Evolutionary conservation across 1,140 invertebrate genomes (phyloP), one percentile per base, ranked within the genome.

Genomic region (Chrysopa pallens): DNA sequence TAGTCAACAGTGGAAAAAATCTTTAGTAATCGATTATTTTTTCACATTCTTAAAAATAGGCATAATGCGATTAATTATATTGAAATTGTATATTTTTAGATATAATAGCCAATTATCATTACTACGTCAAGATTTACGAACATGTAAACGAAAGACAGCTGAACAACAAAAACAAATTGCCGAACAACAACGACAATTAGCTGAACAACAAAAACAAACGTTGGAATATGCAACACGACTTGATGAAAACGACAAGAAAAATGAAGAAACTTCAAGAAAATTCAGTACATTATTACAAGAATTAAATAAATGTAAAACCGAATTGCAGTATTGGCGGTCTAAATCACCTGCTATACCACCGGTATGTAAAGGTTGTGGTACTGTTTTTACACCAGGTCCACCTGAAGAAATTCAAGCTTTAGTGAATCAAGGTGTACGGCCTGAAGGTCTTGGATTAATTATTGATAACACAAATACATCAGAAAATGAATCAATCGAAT

Each of bases 191-290:
- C 86, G 84, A 53, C 77, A 74, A 41, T 62, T 78, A 17, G 69
- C 73, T 0, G 78, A 82, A 47, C 77, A 80, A 50, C 76, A 81
- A 50, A 82, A 81, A 54, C 77, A 79, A 56, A 75, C 78, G 0
- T 57, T 84, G 29, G 84, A 88, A 50, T 85, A 85, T 55, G 80
- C 79, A 0, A 80, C 74, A 50, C 71, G 84, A 2, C 66, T 88
- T 36, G 85, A 90, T 51, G 85, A 89, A 50, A 80, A 84, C 52
- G 84, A 88, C 49, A 88, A 88, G 56, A 90, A 90, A 56, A 85
- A 85, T 60, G 84, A 90, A 52, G 84, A 88, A 57, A 86, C 79
- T 17, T 79, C 81, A 33, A 69, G 82, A 27, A 90, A 90, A 65
- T 87, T 88, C 59, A 85, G 83, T 53, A 86, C 83, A 46, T 64